Evolutionary conservation across 2,888 invertebrate species (phyloP), one percentile per base, ranked within the genome.

Genomic region (Aphrophora alni): DNA sequence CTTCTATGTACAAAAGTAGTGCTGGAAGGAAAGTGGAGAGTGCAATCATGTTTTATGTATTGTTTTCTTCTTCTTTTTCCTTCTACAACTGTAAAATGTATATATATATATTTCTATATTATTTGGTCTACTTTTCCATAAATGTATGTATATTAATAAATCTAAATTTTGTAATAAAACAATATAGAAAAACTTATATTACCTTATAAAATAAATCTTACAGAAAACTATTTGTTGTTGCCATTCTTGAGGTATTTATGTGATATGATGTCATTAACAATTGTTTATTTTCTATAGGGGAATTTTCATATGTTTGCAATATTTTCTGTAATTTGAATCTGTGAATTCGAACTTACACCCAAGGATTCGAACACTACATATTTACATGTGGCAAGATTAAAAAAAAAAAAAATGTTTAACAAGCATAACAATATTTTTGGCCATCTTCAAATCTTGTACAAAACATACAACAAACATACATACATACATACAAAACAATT

Each of bases 211-310:
- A 78, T 75, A 59, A 77, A 69, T 21, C 24, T 51, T 74, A 69
- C 38, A 75, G 72, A 78, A 80, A 38, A 81, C 25, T 74, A 38
- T 68, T 26, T 75, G 44, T 38, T 74, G 74, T 14, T 72, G 38
- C 59, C n/a, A 21, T 84, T 84, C 83, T 73, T 84, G 84, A 84
- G 84, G 84, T 84, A 84, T 84, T 83, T 84, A 82, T 82, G 83
- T 84, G 84, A 84, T 84, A 84, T 84, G 84, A 84, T 82, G 75
- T 78, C 76, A 80, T 80, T 68, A 69, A 68, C 44, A 28, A 26
- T 10, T 59, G 3, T 59, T 59, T 33, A 28, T 73, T 28, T 73
- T 24, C 33, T 73, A 38, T 38, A 38, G 38, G 73, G 21, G 8
- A 10, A 21, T 59, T 59, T 33, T 24, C 8, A 70, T 73, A 73